Evolutionary conservation across 2,113 vertebrate species (phyloP), one percentile per base, ranked within the genome.

Genomic region (Peromyscus maniculatus): DNA sequence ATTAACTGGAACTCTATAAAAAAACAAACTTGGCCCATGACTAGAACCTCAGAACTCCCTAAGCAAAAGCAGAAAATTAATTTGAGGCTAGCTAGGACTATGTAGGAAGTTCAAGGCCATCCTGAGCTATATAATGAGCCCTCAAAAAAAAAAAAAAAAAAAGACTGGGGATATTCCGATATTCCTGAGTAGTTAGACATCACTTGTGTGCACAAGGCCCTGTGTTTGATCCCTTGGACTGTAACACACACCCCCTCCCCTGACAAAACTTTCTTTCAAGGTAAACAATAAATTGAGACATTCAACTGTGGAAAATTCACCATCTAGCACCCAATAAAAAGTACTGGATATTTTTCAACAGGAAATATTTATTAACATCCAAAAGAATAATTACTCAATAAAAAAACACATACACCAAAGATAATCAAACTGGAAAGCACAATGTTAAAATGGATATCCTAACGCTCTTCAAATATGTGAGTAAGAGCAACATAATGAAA

Each of bases 321-420:
- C 74, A 62, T 69, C 9, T 15, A 11, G 0, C 5, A 74, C 19
- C 57, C 46, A 89, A 36, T 74, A 59, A 79, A 91, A 74, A 52
- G 43, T 64, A 57, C n/a, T 71, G 69, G 62, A 12, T 86, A 94
- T 52, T 67, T 52, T 72, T 33, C 64, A 19, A 21, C 15, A 90
- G 26, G 43, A 86, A 52, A 17, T 75, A n/a, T 9, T 62, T 36
- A 82, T 36, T 39, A 17, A 67, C 3, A 59, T 55, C 5, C n/a
- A 87, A 52, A 22, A 87, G 3, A 92, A 89, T 79, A 94, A 86
- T 55, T 26, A n/a, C 15, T 67, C 57, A 92, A 52, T 67, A 77
- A 79, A 92, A 92, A 92, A 96, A 49, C 7, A 19, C 77, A 89
- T 86, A 89, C 10, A 36, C 71, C 31, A 93, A 43, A 88, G 36